Evolutionary conservation across 2,113 vertebrate species (phyloP).

Genomic region (Recurvirostra avosetta): DNA sequence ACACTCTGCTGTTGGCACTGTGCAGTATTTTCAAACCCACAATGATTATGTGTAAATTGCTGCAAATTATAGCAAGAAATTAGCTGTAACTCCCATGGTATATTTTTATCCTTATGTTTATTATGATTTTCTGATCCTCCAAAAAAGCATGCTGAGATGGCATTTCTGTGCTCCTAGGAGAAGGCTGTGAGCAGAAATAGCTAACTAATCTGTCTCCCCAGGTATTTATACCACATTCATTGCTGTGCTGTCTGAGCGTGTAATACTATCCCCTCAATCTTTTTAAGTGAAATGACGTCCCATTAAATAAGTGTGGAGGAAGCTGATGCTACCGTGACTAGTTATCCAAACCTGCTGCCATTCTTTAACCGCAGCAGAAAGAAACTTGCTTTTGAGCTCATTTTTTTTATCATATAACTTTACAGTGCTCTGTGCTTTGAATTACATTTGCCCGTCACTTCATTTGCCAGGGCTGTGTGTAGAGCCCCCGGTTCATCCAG

Average conservation of each 20-base stretch:
- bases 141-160: slow-evolving; percentile 35
- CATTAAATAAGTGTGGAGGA: slow-evolving; percentile 12
- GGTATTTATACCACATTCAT: slow-evolving; percentile 18
- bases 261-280: background rate
- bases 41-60: slow-evolving; percentile 46
- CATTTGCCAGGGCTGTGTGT: background rate
- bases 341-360: background rate
- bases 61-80: slow-evolving; percentile 51
- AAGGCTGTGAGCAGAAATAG: slow-evolving; percentile 41
- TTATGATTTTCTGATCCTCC: slow-evolving; percentile 37
- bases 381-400: background rate
- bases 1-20: background rate
- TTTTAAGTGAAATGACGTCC: background rate
- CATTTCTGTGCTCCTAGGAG: slow-evolving; percentile 39
- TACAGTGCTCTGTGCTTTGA: background rate
- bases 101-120: slow-evolving; percentile 43
- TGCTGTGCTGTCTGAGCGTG: slow-evolving; percentile 4
- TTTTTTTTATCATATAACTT: background rate
- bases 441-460: background rate
- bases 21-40: slow-evolving; percentile 24
- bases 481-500: background rate
- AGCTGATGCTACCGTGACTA: background rate
- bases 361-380: background rate
- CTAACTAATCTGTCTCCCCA: slow-evolving; percentile 50
- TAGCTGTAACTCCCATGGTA: slow-evolving; percentile 32